Evolutionary conservation across 2,113 vertebrate genomes (phyloP).

Genomic region (Entelurus aequoreus): DNA sequence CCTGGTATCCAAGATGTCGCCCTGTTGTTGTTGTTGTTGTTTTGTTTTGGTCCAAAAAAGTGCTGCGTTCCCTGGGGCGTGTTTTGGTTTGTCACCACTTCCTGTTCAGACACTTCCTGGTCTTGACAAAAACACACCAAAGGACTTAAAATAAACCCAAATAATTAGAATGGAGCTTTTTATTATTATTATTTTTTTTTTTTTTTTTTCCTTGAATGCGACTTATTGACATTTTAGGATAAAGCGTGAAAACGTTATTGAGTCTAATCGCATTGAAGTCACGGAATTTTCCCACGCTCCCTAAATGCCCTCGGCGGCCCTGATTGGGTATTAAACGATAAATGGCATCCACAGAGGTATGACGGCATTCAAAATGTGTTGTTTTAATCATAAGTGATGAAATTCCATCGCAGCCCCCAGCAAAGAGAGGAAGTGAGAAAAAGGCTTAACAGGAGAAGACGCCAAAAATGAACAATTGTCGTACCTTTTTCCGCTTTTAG

Average conservation of each 20-base stretch:
- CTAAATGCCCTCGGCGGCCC: slow-evolving; percentile 46
- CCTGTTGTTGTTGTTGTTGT: background rate
- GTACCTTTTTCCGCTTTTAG: slow-evolving; percentile 48
- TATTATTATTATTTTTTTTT: no score
- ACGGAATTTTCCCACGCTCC: slow-evolving; percentile 47
- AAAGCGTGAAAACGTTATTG: slow-evolving; percentile 43
- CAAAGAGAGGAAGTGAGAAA: slow-evolving; percentile 33
- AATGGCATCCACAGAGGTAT: slow-evolving; percentile 52
- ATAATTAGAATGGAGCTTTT: slow-evolving; percentile 7
- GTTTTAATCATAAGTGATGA: slow-evolving; percentile 63
- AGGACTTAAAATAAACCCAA: background rate
- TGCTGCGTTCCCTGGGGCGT: background rate
- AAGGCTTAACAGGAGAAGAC: slow-evolving; percentile 38
- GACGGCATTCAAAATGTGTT: slow-evolving; percentile 52
- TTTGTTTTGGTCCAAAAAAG: background rate
- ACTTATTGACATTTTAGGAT: slow-evolving; percentile 31
- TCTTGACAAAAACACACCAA: no score
- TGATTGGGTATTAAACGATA: slow-evolving; percentile 63
- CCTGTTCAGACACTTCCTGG: background rate
- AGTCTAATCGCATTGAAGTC: slow-evolving; percentile 60
- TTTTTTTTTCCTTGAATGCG: background rate
- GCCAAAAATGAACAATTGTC: slow-evolving; percentile 36
- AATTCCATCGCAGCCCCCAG: slow-evolving; percentile 51
- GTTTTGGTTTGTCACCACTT: background rate
- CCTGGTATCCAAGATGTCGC: background rate